Base-by-base conservation (phyloP, 1,140 invertebrate species). In the Parasteatoda tepidariorum region DNA sequence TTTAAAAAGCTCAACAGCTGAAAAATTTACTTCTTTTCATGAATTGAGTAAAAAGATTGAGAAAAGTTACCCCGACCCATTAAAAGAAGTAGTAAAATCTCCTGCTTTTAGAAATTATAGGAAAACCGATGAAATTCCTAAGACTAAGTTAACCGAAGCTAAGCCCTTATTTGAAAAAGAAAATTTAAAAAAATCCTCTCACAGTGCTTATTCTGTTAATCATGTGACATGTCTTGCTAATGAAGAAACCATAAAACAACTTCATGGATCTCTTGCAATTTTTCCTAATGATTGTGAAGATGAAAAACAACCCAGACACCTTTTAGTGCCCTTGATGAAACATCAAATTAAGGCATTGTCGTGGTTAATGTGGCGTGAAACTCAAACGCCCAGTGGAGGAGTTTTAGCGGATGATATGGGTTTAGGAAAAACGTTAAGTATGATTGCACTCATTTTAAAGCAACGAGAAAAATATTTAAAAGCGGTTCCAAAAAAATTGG, bases 321-420 rank as follows among this genome's bases (percentile, higher is more conserved):
- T 97, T 0, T 92, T 90, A 85, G 86, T 88, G 5, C 38, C 78
- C 2, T 89, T 99, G 2, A 95, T 98, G 94, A 89, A 91, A 2
- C 96, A 98, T 90, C 97, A 98, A 88, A 91, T 92, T 85, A 92
- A 95, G 86, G 97, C 95, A 2, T 89, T 98, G 0, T 92, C 93
- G 13, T 99, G 97, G 97, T 89, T 98, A 73, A 83, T 92, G 0
- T 98, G 96, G 96, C 89, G 97, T 62, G 97, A 98, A 89, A 90
- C 90, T 6, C 94, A 97, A 88, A 91, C 91, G 84, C 96, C 96
- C 0, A 87, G 92, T 55, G 96, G 96, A 9, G 96, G 96, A 2
- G 93, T 95, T 54, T 88, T 94, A 54, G 96, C 96, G 70, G 97
- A 98, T 90, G 97, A 98, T 88, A 98, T 98, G 97, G 97, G 97